Base-by-base conservation (phyloP, 2,113 vertebrate species). In the Etheostoma cragini region DNA sequence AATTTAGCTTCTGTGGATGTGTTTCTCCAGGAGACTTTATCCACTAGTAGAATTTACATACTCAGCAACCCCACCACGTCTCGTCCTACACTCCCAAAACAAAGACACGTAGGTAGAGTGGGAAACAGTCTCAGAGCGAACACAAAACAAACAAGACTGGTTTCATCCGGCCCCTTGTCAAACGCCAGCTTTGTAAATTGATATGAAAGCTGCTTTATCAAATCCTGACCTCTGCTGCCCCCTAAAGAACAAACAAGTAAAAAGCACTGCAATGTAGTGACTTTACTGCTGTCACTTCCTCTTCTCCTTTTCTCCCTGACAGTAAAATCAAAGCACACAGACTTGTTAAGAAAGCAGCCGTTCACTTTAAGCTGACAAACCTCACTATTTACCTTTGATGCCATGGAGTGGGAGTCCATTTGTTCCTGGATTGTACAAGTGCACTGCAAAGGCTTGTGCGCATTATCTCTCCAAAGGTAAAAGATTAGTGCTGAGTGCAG, bases 171-270 rank as follows among this genome's bases (percentile, higher is more conserved):
- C 81, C 70, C 85, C 85, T 78, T 89, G 80, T 93, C 93, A 91
- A 88, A 91, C 53, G 56, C 62, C 14, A 60, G 82, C 88, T 81
- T 88, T 91, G 80, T 89, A 85, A 93, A 90, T 87, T 88, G 85
- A 92, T 86, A 86, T 87, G 86, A 91, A 90, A 87, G 89, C 88
- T 74, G 81, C 82, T 83, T 73, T 63, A 81, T 88, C 89, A 91
- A 93, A 91, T 71, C 82, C 91, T 94, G 90, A 92, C 89, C 91
- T 94, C 87, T 93, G 86, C 93, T 94, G 94, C 93, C 94, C 92
- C 91, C 93, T 93, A 90, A 92, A 92, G 93, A 89, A 82, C 85
- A 68, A 78, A 63, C 45, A 42, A 47, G 85, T 75, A 87, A 85
- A 77, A 83, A 78, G 50, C 85, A 85, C 56, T 0, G 80, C 6